phyloP scores from a whole-genome alignment of 1,140 invertebrate species.

The Orchestia grillus region DNA sequence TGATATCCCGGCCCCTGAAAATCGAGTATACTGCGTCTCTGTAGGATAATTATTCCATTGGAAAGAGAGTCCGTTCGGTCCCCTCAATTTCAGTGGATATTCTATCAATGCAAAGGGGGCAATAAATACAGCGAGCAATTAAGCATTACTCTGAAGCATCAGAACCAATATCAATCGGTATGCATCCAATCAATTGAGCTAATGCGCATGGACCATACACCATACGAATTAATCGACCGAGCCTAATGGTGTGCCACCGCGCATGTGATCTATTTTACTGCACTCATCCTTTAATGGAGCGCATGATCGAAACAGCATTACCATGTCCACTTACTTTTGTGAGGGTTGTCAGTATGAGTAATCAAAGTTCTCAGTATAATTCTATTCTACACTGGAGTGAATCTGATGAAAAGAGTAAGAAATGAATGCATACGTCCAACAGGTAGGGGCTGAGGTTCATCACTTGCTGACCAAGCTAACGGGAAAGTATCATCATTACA shows the following conservation, averaged over 20 bases:
- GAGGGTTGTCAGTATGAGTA: background rate
- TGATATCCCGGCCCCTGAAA: background rate
- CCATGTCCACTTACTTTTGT: background rate
- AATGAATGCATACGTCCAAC: too few species aligned
- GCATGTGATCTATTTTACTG: conserved; percentile 3
- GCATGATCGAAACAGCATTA: background rate
- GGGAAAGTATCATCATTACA: too few species aligned
- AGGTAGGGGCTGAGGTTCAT: too few species aligned
- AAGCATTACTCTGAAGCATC: conserved; percentile 41
- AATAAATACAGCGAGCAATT: background rate
- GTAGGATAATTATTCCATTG: background rate
- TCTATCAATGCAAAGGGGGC: background rate
- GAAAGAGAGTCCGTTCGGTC: background rate
- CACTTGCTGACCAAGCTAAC: too few species aligned
- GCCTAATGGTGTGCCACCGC: conserved; percentile 12
- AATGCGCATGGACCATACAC: conserved; percentile 9
- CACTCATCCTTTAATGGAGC: background rate
- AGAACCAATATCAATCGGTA: conserved; percentile 39
- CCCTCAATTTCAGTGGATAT: background rate
- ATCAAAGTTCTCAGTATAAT: too few species aligned
- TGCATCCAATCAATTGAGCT: conserved; percentile 28
- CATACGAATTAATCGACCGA: background rate
- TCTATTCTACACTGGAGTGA: too few species aligned
- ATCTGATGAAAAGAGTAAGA: too few species aligned
- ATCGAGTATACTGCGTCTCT: background rate